Percentiles rank a stretch among this genome's conserved stretches.
phyloP scores from a whole-genome alignment of 1,140 invertebrate species.

The Antheraea mylitta region DNA sequence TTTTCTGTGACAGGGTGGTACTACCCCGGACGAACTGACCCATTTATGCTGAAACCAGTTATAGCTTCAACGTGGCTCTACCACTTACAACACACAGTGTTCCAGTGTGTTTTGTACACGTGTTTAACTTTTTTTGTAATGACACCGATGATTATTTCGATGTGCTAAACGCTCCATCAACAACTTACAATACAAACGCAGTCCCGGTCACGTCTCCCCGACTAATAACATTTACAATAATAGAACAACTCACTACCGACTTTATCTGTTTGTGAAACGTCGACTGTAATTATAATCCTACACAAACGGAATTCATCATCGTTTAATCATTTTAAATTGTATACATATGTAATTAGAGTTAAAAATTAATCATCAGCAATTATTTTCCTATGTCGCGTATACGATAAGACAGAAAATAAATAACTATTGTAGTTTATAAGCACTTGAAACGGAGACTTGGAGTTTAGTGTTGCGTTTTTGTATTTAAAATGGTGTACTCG shows the following conservation, averaged over 20 bases:
- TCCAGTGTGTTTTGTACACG: too few relatives aligned
- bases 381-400: not conserved
- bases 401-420: not conserved
- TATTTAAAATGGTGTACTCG: not conserved
- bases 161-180: not conserved
- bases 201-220: not conserved
- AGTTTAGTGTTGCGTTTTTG: not conserved
- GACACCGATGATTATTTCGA: not conserved
- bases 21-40: too few relatives aligned
- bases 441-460: not conserved
- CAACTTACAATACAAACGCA: slow-evolving; percentile 1
- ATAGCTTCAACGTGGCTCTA: too few relatives aligned
- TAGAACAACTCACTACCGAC: slow-evolving; percentile 1
- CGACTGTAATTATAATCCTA: not conserved
- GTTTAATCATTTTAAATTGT: not conserved
- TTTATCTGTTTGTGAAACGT: not conserved
- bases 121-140: too few relatives aligned
- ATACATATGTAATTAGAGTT: not conserved
- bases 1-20: too few relatives aligned
- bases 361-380: not conserved
- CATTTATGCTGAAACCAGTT: too few relatives aligned
- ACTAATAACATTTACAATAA: slow-evolving; percentile 1
- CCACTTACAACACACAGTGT: too few relatives aligned
- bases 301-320: not conserved
- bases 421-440: not conserved